A percentile compares a stretch with the other conserved stretches of the same genome.
Conservation (phyloP, 1,140 invertebrate genomes). For the Eciton burchellii region DNA sequence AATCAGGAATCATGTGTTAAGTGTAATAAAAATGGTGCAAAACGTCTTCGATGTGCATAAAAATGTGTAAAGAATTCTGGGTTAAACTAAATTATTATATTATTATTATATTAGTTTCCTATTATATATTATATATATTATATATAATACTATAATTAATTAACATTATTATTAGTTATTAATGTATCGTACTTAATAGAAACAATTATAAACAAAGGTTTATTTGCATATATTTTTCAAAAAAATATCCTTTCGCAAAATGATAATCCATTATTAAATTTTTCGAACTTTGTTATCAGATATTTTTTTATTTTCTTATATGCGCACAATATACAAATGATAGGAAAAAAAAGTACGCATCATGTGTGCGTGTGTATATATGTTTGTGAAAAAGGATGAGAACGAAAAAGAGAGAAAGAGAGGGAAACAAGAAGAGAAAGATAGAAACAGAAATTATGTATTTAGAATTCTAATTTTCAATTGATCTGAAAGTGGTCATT, state of each 20-base stretch:
- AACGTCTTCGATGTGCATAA: conserved; percentile 42
- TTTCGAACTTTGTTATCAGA: conserved; percentile 11
- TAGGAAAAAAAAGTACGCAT: conserved; percentile 1
- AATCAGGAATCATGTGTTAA: background rate
- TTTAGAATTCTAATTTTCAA: no score
- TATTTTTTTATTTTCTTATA: conserved; percentile 28
- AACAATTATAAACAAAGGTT: conserved; percentile 62
- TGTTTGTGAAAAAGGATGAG: no score
- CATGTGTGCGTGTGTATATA: conserved; percentile 10
- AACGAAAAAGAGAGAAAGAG: no score
- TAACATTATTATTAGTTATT: conserved; percentile 63
- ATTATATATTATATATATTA: conserved; percentile 21
- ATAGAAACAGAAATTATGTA: conserved; percentile 5
- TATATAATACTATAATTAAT: conserved; percentile 31
- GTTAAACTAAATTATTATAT: conserved; percentile 55
- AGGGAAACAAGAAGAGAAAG: no score
- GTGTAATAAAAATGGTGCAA: conserved; percentile 43
- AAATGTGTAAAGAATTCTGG: conserved; percentile 37
- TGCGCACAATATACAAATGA: background rate
- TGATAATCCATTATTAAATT: background rate
- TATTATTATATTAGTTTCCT: conserved; percentile 45
- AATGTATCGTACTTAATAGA: conserved; percentile 76
- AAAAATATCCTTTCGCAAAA: conserved; percentile 21
- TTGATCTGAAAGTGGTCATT: no score
- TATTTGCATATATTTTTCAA: conserved; percentile 48